Evolutionary conservation across 1,140 invertebrate genomes (phyloP).

Genomic region (Tribolium castaneum): DNA sequence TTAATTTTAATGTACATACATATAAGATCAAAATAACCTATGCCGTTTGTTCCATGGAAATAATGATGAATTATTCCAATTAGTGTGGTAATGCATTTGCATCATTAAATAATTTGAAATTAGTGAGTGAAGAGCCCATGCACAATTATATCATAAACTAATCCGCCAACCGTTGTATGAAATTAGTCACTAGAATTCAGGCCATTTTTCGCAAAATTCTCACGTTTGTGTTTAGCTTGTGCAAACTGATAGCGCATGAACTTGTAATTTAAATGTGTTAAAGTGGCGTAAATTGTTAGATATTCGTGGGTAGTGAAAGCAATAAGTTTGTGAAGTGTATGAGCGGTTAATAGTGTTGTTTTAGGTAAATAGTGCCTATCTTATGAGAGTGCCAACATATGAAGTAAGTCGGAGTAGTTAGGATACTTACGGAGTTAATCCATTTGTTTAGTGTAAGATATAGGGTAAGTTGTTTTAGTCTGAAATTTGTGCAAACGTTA

Average conservation of each 20-base stretch:
- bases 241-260: background rate
- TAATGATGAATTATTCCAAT: background rate
- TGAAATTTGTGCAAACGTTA: constrained; percentile 38
- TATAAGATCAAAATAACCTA: background rate
- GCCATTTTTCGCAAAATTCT: background rate
- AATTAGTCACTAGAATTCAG: background rate
- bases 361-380: constrained; percentile 29
- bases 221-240: background rate
- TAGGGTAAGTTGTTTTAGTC: constrained; percentile 33
- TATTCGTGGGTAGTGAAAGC: background rate
- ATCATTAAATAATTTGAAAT: background rate
- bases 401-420: constrained; percentile 37
- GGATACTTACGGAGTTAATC: constrained; percentile 41
- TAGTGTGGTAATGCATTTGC: background rate
- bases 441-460: constrained; percentile 38
- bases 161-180: background rate
- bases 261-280: background rate
- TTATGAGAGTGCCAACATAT: constrained; percentile 19
- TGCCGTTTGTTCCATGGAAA: background rate
- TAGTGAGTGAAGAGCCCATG: background rate
- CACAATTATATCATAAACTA: background rate
- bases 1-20: background rate
- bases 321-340: constrained; percentile 26
- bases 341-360: constrained; percentile 25
- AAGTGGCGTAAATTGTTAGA: background rate